phyloP scores from a whole-genome alignment of 2,888 invertebrate species.

The Hemaris fuciformis region DNA sequence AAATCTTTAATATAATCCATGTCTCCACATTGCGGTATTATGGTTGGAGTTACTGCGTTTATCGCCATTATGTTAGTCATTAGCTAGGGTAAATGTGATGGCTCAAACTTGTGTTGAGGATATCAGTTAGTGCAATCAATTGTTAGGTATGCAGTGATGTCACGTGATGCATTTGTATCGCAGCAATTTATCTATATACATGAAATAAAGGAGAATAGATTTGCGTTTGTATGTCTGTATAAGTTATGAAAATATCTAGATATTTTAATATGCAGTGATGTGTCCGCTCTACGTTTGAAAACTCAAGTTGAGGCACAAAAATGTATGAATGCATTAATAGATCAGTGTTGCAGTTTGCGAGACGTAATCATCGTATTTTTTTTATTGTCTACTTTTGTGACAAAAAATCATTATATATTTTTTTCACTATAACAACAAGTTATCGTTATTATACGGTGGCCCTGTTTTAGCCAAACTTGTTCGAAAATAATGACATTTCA shows the following conservation, averaged over 20 bases:
- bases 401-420: too few species aligned
- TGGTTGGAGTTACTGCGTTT: constrained; percentile 12
- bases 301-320: not conserved
- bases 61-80: constrained; percentile 17
- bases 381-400: too few species aligned
- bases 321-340: too few species aligned
- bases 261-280: not conserved
- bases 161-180: not conserved
- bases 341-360: too few species aligned
- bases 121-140: not conserved
- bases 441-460: too few species aligned
- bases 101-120: not conserved
- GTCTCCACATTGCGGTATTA: not conserved
- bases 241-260: not conserved
- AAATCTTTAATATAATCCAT: constrained; percentile 28
- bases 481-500: too few species aligned
- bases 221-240: not conserved
- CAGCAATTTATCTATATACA: not conserved
- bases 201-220: not conserved
- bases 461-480: too few species aligned
- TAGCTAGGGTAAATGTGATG: not conserved
- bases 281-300: not conserved
- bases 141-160: not conserved
- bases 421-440: too few species aligned
- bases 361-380: too few species aligned